A percentile compares a stretch with the other conserved stretches of the same genome.
These are phyloP conservation scores for Bacillus rossius DNA, from an alignment of 1,140 invertebrate species.

Conservation along the genomic window DNA sequence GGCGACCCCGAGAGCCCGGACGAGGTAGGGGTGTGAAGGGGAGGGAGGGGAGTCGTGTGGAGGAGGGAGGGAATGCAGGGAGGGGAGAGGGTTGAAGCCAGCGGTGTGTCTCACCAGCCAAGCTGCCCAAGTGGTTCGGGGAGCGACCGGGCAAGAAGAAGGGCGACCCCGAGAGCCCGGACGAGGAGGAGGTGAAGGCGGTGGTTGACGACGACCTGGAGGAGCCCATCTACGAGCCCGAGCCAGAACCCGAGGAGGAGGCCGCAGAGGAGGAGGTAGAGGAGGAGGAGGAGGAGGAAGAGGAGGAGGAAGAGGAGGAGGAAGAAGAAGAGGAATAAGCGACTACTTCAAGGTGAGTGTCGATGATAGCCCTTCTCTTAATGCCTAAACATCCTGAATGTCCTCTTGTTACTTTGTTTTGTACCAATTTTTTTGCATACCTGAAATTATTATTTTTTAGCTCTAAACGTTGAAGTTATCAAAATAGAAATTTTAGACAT, in stretches of 20 bases:
- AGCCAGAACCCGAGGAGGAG: constrained; percentile 56
- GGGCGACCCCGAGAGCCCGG: constrained; percentile 79
- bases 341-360: neutral
- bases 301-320: constrained; percentile 44
- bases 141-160: constrained; percentile 88
- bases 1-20: constrained; percentile 83
- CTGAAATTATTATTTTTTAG: too few relatives aligned
- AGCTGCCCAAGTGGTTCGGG: constrained; percentile 90
- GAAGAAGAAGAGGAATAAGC: constrained; percentile 44
- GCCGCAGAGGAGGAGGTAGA: constrained; percentile 58
- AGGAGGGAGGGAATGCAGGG: too few relatives aligned
- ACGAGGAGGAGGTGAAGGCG: constrained; percentile 78
- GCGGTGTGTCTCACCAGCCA: too few relatives aligned
- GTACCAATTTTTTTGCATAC: too few relatives aligned
- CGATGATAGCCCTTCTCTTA: too few relatives aligned
- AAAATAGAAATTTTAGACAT: too few relatives aligned
- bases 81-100: too few relatives aligned
- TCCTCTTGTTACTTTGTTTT: too few relatives aligned
- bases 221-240: constrained; percentile 49
- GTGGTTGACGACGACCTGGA: constrained; percentile 47
- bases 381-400: too few relatives aligned
- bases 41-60: too few relatives aligned
- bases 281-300: constrained; percentile 65
- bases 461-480: too few relatives aligned
- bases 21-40: constrained; percentile 77